Percentiles rank a stretch among this genome's conserved stretches.
Conservation (phyloP, 2,888 invertebrate genomes). For the Stenodema calcarata region DNA sequence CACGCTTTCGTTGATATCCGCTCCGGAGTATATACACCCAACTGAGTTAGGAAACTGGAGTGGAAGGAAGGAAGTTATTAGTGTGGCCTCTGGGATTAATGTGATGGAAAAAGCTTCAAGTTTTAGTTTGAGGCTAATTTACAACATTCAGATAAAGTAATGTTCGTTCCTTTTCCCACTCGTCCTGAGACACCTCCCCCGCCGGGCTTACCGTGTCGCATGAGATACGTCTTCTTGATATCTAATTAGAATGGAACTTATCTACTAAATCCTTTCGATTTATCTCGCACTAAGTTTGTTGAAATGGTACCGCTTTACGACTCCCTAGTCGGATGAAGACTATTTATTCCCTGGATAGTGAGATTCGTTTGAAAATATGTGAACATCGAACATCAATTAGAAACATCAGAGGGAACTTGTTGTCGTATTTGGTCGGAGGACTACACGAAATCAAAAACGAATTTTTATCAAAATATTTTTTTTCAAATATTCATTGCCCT, state of each 20-base stretch:
- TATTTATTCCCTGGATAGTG: no score
- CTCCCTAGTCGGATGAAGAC: no score
- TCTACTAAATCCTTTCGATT: constrained; percentile 12
- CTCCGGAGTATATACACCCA: not conserved
- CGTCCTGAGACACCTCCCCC: not conserved
- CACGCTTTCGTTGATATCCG: not conserved
- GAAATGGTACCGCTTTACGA: not conserved
- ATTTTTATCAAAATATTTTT: no score
- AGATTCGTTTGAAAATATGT: no score
- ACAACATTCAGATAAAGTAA: constrained; percentile 32
- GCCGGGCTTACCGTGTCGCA: not conserved
- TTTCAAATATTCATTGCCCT: no score
- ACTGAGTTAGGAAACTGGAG: not conserved
- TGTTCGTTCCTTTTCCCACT: not conserved
- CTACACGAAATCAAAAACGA: no score
- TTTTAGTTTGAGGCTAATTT: constrained; percentile 6
- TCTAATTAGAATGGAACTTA: constrained; percentile 19
- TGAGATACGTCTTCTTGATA: constrained; percentile 3
- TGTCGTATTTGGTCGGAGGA: no score
- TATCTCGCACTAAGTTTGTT: not conserved
- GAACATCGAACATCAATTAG: no score
- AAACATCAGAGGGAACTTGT: no score
- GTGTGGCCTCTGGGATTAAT: constrained; percentile 14
- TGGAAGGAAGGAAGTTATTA: constrained; percentile 14
- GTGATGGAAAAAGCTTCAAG: constrained; percentile 16